These are phyloP conservation scores for Hypena proboscidalis DNA, from an alignment of 2,888 invertebrate species.

Conservation along the genomic window DNA sequence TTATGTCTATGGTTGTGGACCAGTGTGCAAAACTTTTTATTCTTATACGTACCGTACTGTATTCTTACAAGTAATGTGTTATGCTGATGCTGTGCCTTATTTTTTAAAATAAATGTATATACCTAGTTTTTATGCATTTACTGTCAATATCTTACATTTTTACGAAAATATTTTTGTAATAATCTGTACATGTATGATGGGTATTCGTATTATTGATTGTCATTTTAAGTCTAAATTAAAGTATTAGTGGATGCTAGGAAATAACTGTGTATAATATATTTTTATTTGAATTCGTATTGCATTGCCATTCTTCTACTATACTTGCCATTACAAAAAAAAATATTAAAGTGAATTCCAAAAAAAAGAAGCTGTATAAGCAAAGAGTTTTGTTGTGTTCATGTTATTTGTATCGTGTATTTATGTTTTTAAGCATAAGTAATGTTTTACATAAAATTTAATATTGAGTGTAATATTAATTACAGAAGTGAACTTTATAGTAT, in stretches of 20 bases:
- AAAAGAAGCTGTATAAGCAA: constrained; percentile 12
- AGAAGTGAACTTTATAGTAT: too few species aligned
- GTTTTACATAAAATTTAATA: background rate
- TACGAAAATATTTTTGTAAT: constrained; percentile 26
- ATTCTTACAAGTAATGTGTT: too few species aligned
- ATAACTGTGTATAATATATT: background rate
- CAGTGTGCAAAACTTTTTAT: too few species aligned
- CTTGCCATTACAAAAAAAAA: constrained; percentile 13
- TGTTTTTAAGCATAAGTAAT: constrained; percentile 19
- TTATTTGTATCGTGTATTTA: constrained; percentile 27
- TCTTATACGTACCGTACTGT: too few species aligned
- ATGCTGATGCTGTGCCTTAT: constrained; percentile 40
- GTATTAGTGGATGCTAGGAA: constrained; percentile 23
- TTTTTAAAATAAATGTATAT: constrained; percentile 22
- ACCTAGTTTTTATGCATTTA: constrained; percentile 41
- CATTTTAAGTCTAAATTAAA: constrained; percentile 24
- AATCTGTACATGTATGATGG: constrained; percentile 3
- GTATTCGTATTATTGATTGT: constrained; percentile 28
- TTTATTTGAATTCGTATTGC: background rate
- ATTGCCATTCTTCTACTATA: background rate
- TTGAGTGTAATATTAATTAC: too few species aligned
- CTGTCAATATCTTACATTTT: constrained; percentile 16
- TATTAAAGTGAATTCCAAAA: constrained; percentile 1
- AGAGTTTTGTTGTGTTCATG: constrained; percentile 35
- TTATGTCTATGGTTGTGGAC: too few species aligned